These are phyloP conservation scores for Lithophane ornitopus DNA, from an alignment of 2,888 invertebrate genomes.

Conservation along the genomic window DNA sequence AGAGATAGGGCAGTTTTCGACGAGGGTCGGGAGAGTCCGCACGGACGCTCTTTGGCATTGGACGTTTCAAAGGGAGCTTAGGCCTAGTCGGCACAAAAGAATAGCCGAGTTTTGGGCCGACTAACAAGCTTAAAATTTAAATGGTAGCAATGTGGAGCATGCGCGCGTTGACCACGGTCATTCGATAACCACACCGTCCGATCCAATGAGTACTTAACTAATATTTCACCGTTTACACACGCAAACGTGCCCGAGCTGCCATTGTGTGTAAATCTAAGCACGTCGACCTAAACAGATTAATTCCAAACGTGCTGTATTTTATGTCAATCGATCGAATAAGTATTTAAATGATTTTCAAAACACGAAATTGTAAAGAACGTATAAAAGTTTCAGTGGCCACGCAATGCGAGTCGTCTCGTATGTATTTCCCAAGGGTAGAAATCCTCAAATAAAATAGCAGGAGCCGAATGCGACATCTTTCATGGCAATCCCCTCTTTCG, in stretches of 20 bases:
- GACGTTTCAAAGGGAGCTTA: slow-evolving; percentile 76
- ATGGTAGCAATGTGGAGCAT: slow-evolving; percentile 68
- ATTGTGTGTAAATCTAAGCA: slow-evolving; percentile 86
- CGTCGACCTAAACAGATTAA: slow-evolving; percentile 81
- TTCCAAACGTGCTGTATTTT: slow-evolving; percentile 73
- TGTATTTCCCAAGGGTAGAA: slow-evolving; percentile 74
- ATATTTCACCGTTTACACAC: slow-evolving; percentile 84
- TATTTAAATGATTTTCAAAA: slow-evolving; percentile 65
- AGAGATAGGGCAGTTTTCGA: slow-evolving; percentile 82
- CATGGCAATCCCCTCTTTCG: slow-evolving; percentile 73
- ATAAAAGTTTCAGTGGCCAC: slow-evolving; percentile 65
- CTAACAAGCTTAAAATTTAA: slow-evolving; percentile 74
- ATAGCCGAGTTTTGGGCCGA: slow-evolving; percentile 64
- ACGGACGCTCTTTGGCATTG: slow-evolving; percentile 75
- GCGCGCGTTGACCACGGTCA: slow-evolving; percentile 68
- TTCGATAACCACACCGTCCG: slow-evolving; percentile 73
- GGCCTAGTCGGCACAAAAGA: slow-evolving; percentile 75
- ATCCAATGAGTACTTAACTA: slow-evolving; percentile 75
- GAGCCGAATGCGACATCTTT: slow-evolving; percentile 73
- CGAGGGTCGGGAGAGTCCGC: slow-evolving; percentile 77
- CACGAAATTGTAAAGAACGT: slow-evolving; percentile 63
- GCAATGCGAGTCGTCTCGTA: slow-evolving; percentile 67
- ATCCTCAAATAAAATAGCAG: slow-evolving; percentile 75
- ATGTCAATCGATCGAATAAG: slow-evolving; percentile 63
- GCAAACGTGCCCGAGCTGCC: slow-evolving; percentile 77